Evolutionary conservation across 92 coral and sea anemone genomes (phyloP), one percentile per base, ranked within the genome.

Genomic region (Umimayanthus chanpuru): DNA sequence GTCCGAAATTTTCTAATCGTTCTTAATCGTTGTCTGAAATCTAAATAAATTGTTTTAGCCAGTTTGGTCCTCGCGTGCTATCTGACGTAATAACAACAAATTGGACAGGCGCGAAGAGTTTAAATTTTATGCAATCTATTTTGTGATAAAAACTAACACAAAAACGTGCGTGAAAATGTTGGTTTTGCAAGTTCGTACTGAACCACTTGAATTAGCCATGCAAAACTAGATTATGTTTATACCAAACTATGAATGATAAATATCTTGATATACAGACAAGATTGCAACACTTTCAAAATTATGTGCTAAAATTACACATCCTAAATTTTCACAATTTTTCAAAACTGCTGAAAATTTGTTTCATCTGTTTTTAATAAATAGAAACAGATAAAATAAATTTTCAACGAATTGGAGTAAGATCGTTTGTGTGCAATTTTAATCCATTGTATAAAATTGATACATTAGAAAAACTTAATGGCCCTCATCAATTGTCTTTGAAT

Each of bases 71-170:
- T 32, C 41, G 14, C 77, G 6, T 30, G 77, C 15, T 75, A 20
- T 38, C 44, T 75, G 79, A 75, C 23, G 79, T 39, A 39, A 75
- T 75, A 75, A 36, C 79, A 75, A 75, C 50, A 75, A 75, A 75
- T 21, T 40, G 1, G 40, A 75, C 68, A 61, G 26, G 9, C 6
- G n/a, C 68, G 26, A 61, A 61, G 7, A 61, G 6, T 56, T 9
- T 0, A 56, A 16, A 2, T 56, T 56, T 53, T 56, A 18, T 56
- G 15, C 15, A 9, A 56, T 61, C 68, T 18, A 6, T 18, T 61
- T 61, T 61, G 1, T 53, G 68, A 8, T 61, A 61, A n/a, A 61
- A 21, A 18, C 68, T 61, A 23, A 25, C 68, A 25, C 68, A 61
- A 61, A 61, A 20, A 56, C 66, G 23, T 56, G 66, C 4, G 66